Evolutionary conservation across 2,888 invertebrate genomes (phyloP).

Genomic region (Agriotes lineatus): DNA sequence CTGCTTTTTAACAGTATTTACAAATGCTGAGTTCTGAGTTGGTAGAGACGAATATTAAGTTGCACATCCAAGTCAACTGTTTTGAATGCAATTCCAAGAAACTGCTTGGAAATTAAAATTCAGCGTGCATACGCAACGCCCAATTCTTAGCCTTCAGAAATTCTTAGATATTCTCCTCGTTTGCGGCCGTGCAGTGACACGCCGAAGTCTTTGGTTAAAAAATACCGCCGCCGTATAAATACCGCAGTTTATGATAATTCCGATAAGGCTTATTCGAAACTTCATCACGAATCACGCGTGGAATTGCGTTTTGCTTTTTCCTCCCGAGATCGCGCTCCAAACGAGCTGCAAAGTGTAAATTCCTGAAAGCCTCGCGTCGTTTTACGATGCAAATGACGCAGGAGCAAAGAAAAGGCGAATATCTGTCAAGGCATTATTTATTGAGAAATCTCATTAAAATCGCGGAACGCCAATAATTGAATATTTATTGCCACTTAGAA

Average conservation of each 20-base stretch:
- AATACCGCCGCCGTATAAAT: conserved; percentile 7
- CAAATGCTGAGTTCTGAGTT: too few species aligned
- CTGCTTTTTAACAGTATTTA: too few species aligned
- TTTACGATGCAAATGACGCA: background rate
- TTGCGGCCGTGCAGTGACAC: conserved; percentile 12
- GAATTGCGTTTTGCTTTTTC: background rate
- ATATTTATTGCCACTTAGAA: conserved; percentile 14
- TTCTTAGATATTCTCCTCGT: background rate
- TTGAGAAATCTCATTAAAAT: conserved; percentile 21
- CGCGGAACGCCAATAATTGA: conserved; percentile 16
- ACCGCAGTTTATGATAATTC: conserved; percentile 24
- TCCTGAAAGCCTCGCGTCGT: background rate
- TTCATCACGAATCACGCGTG: conserved; percentile 13
- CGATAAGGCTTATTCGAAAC: conserved; percentile 22
- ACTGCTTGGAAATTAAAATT: conserved; percentile 5
- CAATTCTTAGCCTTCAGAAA: conserved; percentile 6
- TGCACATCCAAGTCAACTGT: too few species aligned
- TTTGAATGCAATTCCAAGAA: conserved; percentile 11
- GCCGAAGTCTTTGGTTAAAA: conserved; percentile 1
- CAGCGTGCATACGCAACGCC: background rate
- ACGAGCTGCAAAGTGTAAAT: conserved; percentile 4
- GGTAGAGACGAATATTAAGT: too few species aligned
- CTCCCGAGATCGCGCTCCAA: background rate
- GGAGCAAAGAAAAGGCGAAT: conserved; percentile 6
- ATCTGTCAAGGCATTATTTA: conserved; percentile 12